Conservation (phyloP, 2,797 vertebrate genomes). For the Rhynchonycteris naso region DNA sequence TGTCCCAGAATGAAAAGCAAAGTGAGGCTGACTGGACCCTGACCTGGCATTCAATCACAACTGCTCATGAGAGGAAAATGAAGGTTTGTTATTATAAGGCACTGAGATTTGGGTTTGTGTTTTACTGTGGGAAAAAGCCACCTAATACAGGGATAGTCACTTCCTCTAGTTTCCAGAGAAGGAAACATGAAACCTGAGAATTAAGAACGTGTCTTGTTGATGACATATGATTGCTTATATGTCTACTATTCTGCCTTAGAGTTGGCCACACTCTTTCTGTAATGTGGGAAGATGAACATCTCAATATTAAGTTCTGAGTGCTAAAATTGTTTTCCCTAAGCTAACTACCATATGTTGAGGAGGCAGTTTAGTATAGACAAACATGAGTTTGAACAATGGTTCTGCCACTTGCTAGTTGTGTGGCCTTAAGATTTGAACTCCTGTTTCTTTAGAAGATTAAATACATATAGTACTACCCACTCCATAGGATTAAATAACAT, state of each 20-base stretch:
- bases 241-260: not conserved
- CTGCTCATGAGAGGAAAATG: not conserved
- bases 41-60: not conserved
- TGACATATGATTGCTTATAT: not conserved
- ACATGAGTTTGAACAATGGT: conserved; percentile 19
- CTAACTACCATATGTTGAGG: not conserved
- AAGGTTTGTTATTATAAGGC: not conserved
- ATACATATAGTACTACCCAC: not conserved
- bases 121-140: not conserved
- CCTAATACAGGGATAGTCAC: not conserved
- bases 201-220: not conserved
- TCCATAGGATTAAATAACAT: conserved; percentile 33
- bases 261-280: not conserved
- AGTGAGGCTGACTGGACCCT: not conserved
- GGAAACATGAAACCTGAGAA: not conserved
- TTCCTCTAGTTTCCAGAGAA: not conserved
- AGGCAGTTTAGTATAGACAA: not conserved
- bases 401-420: not conserved
- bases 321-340: not conserved
- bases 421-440: conserved; percentile 27
- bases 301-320: not conserved
- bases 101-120: not conserved
- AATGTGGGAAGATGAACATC: not conserved
- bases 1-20: not conserved
- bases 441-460: conserved; percentile 27